Evolutionary conservation across 2,113 vertebrate genomes (phyloP).

Genomic region (Cairina moschata): DNA sequence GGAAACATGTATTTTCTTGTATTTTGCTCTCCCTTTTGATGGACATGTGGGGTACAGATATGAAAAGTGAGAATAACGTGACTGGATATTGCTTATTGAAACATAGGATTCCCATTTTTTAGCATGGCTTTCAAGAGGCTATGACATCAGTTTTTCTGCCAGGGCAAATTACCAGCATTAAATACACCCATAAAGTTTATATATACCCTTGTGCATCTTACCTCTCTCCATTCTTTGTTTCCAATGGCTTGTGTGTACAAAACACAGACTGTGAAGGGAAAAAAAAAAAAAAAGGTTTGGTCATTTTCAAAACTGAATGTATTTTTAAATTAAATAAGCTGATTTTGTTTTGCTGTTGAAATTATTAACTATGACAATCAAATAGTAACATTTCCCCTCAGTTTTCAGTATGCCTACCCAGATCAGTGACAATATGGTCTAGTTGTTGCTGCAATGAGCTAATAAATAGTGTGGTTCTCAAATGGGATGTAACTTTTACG

Average conservation of each 20-base stretch:
- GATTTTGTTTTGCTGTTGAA: background rate
- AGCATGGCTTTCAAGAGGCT: background rate
- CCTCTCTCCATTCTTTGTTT: constrained; percentile 99
- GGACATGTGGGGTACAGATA: background rate
- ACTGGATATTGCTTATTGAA: background rate
- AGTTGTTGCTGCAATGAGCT: background rate
- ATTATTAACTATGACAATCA: background rate
- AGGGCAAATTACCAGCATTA: background rate
- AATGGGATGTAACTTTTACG: background rate
- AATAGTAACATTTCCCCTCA: background rate
- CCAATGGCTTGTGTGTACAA: constrained; percentile 95
- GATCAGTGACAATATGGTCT: background rate
- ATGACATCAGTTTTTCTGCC: background rate
- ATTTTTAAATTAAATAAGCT: background rate
- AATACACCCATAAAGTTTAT: background rate
- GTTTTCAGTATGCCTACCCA: background rate
- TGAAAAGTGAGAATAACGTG: background rate
- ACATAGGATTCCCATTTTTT: background rate
- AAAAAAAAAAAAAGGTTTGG: background rate
- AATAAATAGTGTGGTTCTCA: background rate
- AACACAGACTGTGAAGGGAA: constrained; percentile 89
- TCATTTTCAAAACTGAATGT: constrained; percentile 6
- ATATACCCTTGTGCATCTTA: constrained; percentile 68
- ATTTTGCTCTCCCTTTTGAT: background rate
- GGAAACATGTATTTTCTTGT: background rate